Base-by-base conservation (phyloP, 2,797 vertebrate genomes). In the Capromys pilorides region DNA sequence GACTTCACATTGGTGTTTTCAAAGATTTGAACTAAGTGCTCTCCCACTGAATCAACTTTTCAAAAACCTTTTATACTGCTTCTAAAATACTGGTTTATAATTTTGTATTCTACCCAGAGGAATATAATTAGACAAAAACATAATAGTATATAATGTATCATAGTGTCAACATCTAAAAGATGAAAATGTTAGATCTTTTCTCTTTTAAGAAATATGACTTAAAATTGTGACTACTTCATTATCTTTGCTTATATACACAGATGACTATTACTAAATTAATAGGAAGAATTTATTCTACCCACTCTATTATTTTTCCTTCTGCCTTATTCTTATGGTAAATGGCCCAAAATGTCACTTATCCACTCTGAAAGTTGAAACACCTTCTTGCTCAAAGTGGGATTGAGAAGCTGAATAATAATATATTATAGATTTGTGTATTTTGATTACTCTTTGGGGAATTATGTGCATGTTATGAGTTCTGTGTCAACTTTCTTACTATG, bases 51-150 rank as follows among this genome's bases (percentile, higher is more conserved):
- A 85, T 45, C 10, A 90, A 66, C 0, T 18, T 16, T 45, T 67
- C 85, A 69, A 49, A 31, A 92, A 92, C 59, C 5, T 7, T n/a
- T n/a, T n/a, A n/a, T n/a, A n/a, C n/a, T n/a, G n/a, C n/a, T n/a
- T n/a, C n/a, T n/a, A n/a, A n/a, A n/a, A n/a, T 51, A n/a, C n/a
- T 62, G 6, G 6, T 62, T 91, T 45, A 26, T 12, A 57, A n/a
- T 90, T 79, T 39, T 77, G 8, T 67, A n/a, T 45, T 89, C 91
- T 84, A 93, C 83, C 0, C n/a, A 88, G 8, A 89, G 93, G n/a
- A 28, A 75, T 41, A 57, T 39, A 75, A 36, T 39, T 12, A 86
- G 61, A 45, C 28, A 85, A 64, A 88, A 79, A 19, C 45, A 45
- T 5, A 87, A 5, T 62, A 24, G 24, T 26, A 39, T 26, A 73